These are phyloP conservation scores for Centropristis striata DNA, from an alignment of 2,113 vertebrate genomes.

Conservation along the genomic window DNA sequence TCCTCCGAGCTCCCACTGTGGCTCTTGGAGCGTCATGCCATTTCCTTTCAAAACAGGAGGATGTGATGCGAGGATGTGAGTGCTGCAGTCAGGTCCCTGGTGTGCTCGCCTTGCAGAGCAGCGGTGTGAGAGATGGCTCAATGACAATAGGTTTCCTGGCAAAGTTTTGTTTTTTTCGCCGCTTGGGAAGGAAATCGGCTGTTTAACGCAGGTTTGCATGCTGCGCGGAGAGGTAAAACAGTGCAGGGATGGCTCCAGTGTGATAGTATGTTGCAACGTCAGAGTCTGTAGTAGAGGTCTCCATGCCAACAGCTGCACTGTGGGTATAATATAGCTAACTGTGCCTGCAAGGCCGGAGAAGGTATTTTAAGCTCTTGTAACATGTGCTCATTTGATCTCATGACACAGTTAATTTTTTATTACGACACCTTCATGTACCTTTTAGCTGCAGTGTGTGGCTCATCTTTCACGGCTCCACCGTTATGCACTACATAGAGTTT, in stretches of 20 bases:
- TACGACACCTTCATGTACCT: neutral
- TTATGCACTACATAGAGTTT: conserved; percentile 30
- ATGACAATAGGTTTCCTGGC: conserved; percentile 65
- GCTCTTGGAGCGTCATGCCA: conserved; percentile 44
- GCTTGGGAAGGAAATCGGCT: conserved; percentile 41
- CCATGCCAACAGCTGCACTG: conserved; percentile 65
- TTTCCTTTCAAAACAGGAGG: conserved; percentile 75
- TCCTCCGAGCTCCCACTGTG: conserved; percentile 23
- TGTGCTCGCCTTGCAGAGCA: conserved; percentile 39
- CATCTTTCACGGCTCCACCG: conserved; percentile 15
- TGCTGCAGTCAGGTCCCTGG: conserved; percentile 53
- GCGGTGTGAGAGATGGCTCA: conserved; percentile 48
- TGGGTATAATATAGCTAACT: conserved; percentile 20
- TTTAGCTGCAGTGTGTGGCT: conserved; percentile 9
- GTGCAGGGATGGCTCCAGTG: conserved; percentile 4
- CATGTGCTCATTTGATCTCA: conserved; percentile 47
- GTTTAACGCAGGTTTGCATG: conserved; percentile 24
- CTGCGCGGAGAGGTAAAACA: conserved; percentile 24
- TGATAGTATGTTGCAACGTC: conserved; percentile 27
- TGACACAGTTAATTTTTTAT: conserved; percentile 14
- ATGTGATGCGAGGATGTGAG: conserved; percentile 68
- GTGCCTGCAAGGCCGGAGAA: conserved; percentile 25
- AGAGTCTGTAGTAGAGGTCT: conserved; percentile 38
- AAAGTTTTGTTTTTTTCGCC: neutral
- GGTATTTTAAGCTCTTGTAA: conserved; percentile 42